Conservation (phyloP, 2,113 vertebrate species). For the Channa argus region DNA sequence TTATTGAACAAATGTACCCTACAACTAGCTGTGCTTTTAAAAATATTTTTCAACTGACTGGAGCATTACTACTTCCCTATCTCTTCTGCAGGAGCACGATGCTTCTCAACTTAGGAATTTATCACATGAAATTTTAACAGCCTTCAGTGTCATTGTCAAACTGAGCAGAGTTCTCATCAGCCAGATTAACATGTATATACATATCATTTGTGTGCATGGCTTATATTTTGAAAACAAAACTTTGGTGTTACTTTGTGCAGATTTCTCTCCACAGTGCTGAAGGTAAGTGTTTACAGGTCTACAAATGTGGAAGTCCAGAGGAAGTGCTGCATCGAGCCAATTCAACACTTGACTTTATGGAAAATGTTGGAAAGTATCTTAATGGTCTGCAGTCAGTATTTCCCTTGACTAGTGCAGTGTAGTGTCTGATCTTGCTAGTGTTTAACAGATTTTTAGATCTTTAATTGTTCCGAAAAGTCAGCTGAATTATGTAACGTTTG, state of each 20-base stretch:
- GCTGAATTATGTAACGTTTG: too few relatives aligned
- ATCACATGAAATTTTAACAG: too few relatives aligned
- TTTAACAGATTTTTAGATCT: not conserved
- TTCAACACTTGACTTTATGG: not conserved
- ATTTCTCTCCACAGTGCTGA: conserved; percentile 53
- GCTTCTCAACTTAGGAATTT: not conserved
- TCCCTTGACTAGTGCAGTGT: not conserved
- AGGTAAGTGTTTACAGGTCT: conserved; percentile 78
- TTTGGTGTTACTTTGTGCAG: conserved; percentile 12
- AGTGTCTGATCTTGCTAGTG: not conserved
- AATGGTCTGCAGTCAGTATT: conserved; percentile 5
- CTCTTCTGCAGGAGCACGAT: not conserved
- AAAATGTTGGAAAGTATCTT: conserved; percentile 23
- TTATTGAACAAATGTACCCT: not conserved
- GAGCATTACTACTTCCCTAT: not conserved
- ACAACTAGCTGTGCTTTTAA: not conserved
- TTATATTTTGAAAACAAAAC: too few relatives aligned
- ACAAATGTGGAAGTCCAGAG: not conserved
- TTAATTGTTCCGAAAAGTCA: too few relatives aligned
- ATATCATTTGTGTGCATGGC: too few relatives aligned
- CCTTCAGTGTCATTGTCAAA: not conserved
- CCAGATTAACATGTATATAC: not conserved
- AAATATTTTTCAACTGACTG: not conserved
- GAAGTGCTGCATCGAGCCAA: not conserved
- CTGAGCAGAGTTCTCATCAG: not conserved